These are phyloP conservation scores for Chrysopilus asiliformis DNA, from an alignment of 2,888 invertebrate species.

Conservation along the genomic window DNA sequence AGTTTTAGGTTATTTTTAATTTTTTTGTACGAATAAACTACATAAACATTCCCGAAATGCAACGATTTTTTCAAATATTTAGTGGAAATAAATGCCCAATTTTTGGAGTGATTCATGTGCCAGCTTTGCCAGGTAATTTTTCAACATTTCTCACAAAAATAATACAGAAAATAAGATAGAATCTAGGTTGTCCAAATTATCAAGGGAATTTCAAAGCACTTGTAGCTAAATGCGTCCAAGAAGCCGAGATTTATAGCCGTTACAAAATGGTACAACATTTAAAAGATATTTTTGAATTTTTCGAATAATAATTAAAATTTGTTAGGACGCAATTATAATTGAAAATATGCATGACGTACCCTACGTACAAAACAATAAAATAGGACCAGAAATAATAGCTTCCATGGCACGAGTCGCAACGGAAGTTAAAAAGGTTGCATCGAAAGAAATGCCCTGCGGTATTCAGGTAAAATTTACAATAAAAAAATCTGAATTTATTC, in stretches of 20 bases:
- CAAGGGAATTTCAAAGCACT: conserved; percentile 40
- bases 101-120: conserved; percentile 60
- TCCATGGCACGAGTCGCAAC: conserved; percentile 50
- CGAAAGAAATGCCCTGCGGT: conserved; percentile 42
- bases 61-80: conserved; percentile 36
- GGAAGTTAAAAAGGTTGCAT: conserved; percentile 43
- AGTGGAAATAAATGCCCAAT: conserved; percentile 37
- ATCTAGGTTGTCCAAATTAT: conserved; percentile 46
- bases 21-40: too few species aligned
- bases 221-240: conserved; percentile 43
- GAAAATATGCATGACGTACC: conserved; percentile 75
- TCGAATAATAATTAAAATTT: not conserved
- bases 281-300: not conserved
- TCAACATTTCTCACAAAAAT: conserved; percentile 4
- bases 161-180: not conserved
- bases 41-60: too few species aligned
- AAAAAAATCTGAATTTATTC: not conserved
- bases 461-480: conserved; percentile 39
- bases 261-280: conserved; percentile 38
- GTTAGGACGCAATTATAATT: conserved; percentile 53
- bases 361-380: conserved; percentile 43
- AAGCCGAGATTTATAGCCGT: conserved; percentile 47
- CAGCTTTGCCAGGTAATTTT: conserved; percentile 54
- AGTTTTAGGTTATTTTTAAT: too few species aligned
- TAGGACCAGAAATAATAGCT: conserved; percentile 55